Percentiles rank a stretch among this genome's conserved stretches.
phyloP scores from a whole-genome alignment of 2,797 vertebrate species.

The Esox lucius region DNA sequence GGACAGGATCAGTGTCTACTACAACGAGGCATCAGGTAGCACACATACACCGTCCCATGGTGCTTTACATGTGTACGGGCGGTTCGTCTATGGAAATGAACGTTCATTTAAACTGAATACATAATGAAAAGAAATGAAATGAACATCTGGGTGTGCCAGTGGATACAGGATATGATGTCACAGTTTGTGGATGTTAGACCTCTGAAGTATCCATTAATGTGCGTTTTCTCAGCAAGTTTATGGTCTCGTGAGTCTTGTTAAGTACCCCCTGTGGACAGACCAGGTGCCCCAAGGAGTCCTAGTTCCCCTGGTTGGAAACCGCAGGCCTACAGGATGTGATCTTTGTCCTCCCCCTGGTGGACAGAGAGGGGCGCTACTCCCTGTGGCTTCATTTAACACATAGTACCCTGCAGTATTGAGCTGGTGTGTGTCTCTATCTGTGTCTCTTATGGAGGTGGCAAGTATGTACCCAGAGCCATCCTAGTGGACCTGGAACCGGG shows the following conservation, averaged over 20 bases:
- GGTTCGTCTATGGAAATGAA: background rate
- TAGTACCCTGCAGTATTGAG: slow-evolving; percentile 27
- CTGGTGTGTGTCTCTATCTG: slow-evolving; percentile 14
- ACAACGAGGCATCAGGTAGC: slow-evolving; percentile 69
- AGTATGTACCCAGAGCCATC: slow-evolving; percentile 88
- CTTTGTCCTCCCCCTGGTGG: background rate
- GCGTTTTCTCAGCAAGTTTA: too few relatives aligned
- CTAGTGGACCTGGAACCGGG: slow-evolving; percentile 88
- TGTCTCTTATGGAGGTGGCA: slow-evolving; percentile 73
- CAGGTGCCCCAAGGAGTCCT: too few relatives aligned
- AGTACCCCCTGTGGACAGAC: too few relatives aligned
- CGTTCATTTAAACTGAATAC: background rate
- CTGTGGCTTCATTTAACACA: background rate
- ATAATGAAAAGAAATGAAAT: background rate
- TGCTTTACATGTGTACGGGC: background rate
- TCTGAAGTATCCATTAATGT: too few relatives aligned
- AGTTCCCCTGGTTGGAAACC: too few relatives aligned
- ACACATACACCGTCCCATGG: background rate
- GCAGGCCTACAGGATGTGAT: background rate
- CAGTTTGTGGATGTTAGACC: background rate
- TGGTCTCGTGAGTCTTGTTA: too few relatives aligned
- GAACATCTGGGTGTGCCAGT: background rate
- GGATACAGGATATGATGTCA: background rate
- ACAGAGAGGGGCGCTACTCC: background rate
- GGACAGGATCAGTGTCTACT: slow-evolving; percentile 73